Evolutionary conservation across 2,113 vertebrate species (phyloP).

Genomic region (Tympanuchus pallidicinctus): DNA sequence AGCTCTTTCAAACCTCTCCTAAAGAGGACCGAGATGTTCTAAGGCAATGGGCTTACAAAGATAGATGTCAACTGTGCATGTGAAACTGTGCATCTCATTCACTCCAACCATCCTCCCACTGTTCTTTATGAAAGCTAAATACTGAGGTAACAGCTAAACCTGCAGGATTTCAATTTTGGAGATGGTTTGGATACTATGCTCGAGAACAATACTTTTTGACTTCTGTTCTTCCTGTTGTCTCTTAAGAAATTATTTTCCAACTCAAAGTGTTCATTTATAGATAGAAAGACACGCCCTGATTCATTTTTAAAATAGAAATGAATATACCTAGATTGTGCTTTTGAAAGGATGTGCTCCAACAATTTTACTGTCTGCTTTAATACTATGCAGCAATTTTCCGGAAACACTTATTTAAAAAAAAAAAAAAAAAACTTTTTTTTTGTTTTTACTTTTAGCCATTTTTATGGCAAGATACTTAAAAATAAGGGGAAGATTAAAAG

Average conservation of each 20-base stretch:
- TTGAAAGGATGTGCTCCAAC: background rate
- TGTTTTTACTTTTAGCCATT: background rate
- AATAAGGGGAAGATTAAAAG: background rate
- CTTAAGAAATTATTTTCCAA: background rate
- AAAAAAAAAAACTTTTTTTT: too few species aligned
- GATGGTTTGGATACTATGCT: background rate
- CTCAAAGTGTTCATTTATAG: background rate
- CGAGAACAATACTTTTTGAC: background rate
- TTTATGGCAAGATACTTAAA: background rate
- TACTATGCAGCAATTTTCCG: fast-evolving
- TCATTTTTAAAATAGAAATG: background rate
- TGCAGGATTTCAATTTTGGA: background rate
- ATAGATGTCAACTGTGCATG: too few species aligned
- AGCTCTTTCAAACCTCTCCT: background rate
- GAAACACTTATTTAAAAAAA: background rate
- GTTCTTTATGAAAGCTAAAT: background rate
- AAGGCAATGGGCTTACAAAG: background rate
- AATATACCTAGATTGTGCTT: background rate
- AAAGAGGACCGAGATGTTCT: background rate
- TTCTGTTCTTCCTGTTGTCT: background rate
- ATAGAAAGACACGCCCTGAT: background rate
- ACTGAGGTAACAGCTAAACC: background rate
- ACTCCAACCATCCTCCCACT: background rate
- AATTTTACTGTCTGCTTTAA: background rate
- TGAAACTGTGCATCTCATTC: background rate